Evolutionary conservation across 2,888 invertebrate genomes (phyloP), one percentile per base, ranked within the genome.

Genomic region (Synanthedon andrenaeformis): DNA sequence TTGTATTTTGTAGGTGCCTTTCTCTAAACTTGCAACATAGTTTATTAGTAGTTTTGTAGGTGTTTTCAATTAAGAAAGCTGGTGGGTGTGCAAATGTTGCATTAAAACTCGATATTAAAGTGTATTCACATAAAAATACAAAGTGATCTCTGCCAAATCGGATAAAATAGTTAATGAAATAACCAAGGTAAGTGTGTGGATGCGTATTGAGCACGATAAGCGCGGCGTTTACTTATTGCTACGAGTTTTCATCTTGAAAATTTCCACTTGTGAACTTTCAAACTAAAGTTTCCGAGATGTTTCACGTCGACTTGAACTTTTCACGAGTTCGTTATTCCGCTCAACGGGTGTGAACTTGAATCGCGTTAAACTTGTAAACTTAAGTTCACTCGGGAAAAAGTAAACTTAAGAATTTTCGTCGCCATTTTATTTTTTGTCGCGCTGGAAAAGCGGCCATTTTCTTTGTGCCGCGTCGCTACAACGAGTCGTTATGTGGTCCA

Each of bases 381-480:
- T 82, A 84, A 84, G 74, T 82, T 83, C 70, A 72, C 63, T 62
- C 81, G 81, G 85, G 77, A 86, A 86, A 86, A 84, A 84, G 85
- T 86, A 79, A 85, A 85, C 86, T 82, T 87, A 87, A 79, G 86
- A 82, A 87, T 88, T 88, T 88, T 88, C 88, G 88, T 88, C 88
- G 88, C 88, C 88, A 88, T 88, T 88, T 88, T 88, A 88, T 85
- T 88, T 88, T 88, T 88, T 88, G 87, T 87, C 85, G 86, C 79
- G 88, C 86, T 88, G 88, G 88, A 88, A 88, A 88, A 88, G 88
- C 88, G 88, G 88, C 88, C 88, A 88, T 88, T 88, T 88, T 88
- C 88, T 88, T 86, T 86, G 83, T 87, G 88, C 88, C 88, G 88
- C 88, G 88, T 88, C 88, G 88, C 82, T 83, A 84, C 80, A 76